Base-by-base conservation (phyloP, 2,797 vertebrate species). In the Chromobotia macracanthus region DNA sequence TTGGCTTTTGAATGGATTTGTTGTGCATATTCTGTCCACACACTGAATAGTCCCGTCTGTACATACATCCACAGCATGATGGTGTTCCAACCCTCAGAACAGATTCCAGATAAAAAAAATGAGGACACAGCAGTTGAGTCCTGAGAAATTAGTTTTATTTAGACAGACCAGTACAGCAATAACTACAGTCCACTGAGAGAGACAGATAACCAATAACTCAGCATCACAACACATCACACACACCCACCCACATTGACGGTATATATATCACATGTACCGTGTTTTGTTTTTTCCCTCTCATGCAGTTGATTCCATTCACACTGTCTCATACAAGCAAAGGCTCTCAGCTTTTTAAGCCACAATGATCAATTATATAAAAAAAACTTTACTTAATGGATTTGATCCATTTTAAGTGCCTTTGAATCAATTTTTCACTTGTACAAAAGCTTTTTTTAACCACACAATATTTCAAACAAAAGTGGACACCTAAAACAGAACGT, bases 81-180 rank as follows among this genome's bases (percentile, higher is more conserved):
- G n/a, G n/a, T n/a, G n/a, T n/a, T n/a, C n/a, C n/a, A n/a, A n/a
- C n/a, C n/a, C n/a, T n/a, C n/a, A n/a, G n/a, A n/a, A n/a, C n/a
- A n/a, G n/a, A n/a, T n/a, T n/a, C n/a, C n/a, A n/a, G n/a, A n/a
- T n/a, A n/a, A n/a, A n/a, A n/a, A n/a, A 18, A 50, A 5, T 50
- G 11, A 25, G 23, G 56, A 60, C 21, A 61, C 13, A 2, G 25
- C 38, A 18, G 21, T 9, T 16, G 51, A 23, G 44, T 80, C 83
- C 77, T 84, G 78, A 81, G 75, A 78, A 72, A 78, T 66, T 51
- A 65, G 18, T 44, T 83, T 83, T 85, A 85, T 80, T 82, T 7
- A 6, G 3, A 11, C 28, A 53, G 9, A 75, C 23, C 51, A 55
- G 41, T 53, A 72, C 44, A 77, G 9, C 67, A 18, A 16, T 65